phyloP scores from a whole-genome alignment of 2,888 invertebrate species.

The Ophion obscuratus region DNA sequence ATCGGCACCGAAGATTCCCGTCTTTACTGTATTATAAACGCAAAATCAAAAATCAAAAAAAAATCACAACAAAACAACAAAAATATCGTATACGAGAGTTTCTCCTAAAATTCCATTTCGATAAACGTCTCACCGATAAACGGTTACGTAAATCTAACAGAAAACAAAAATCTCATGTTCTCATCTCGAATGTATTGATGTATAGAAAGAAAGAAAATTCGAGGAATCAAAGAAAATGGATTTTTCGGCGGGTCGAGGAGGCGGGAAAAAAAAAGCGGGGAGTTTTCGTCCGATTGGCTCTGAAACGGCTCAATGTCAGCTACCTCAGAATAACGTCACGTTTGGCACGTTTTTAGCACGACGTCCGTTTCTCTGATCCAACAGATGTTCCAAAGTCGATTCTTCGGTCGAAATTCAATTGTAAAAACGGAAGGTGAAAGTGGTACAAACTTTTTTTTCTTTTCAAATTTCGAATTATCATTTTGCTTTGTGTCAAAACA shows the following conservation, averaged over 20 bases:
- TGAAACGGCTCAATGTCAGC: conserved; percentile 83
- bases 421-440: conserved; percentile 1
- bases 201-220: conserved; percentile 28
- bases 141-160: conserved; percentile 34
- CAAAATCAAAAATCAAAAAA: conserved; percentile 19
- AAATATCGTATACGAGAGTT: conserved; percentile 66
- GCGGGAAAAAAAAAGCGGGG: conserved; percentile 72
- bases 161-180: conserved; percentile 46
- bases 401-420: background rate
- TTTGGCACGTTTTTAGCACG: conserved; percentile 74
- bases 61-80: conserved; percentile 14
- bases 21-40: conserved; percentile 69
- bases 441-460: conserved; percentile 27
- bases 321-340: conserved; percentile 81
- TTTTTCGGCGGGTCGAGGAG: conserved; percentile 20
- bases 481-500: background rate
- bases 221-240: conserved; percentile 13
- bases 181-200: conserved; percentile 57
- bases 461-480: background rate
- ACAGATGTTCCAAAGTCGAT: conserved; percentile 39
- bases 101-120: conserved; percentile 65
- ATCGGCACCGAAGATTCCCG: conserved; percentile 79
- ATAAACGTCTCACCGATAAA: conserved; percentile 43
- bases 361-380: conserved; percentile 67
- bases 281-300: conserved; percentile 81